Evolutionary conservation across 1,140 invertebrate species (phyloP).

Genomic region (Spodoptera frugiperda): DNA sequence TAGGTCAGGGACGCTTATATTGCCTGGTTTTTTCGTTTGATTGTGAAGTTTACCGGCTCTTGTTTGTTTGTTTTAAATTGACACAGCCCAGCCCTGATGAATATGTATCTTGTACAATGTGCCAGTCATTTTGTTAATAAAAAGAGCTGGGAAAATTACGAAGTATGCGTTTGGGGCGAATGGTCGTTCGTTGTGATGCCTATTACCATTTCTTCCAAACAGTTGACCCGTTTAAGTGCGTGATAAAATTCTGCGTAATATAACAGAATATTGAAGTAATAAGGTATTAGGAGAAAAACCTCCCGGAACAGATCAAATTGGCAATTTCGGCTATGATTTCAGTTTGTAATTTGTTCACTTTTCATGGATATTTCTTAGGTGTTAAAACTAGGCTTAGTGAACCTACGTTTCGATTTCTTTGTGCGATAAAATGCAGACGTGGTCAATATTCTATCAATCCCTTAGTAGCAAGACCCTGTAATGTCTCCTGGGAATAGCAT

Average conservation of each 20-base stretch:
- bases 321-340: too few species aligned
- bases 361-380: too few species aligned
- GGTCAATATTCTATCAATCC: too few species aligned
- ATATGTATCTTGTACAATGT: slow-evolving; percentile 43
- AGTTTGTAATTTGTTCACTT: too few species aligned
- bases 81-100: slow-evolving; percentile 35
- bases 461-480: background rate
- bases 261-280: background rate
- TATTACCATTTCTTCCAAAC: slow-evolving; percentile 17
- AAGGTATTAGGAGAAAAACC: too few species aligned
- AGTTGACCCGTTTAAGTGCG: slow-evolving; percentile 12
- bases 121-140: slow-evolving; percentile 16
- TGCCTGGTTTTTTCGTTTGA: slow-evolving; percentile 52
- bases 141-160: slow-evolving; percentile 23
- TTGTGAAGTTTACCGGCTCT: slow-evolving; percentile 53
- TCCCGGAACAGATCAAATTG: too few species aligned
- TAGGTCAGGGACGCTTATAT: slow-evolving; percentile 54
- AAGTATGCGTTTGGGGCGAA: slow-evolving; percentile 9
- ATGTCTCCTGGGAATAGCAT: too few species aligned
- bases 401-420: too few species aligned
- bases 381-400: too few species aligned
- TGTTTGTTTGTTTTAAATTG: slow-evolving; percentile 54
- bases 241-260: background rate
- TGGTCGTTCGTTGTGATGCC: slow-evolving; percentile 26
- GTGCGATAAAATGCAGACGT: too few species aligned